A percentile compares a stretch with the other conserved stretches of the same genome.
These are phyloP conservation scores for Germaria angustata DNA, from an alignment of 2,888 invertebrate species.

Conservation along the genomic window DNA sequence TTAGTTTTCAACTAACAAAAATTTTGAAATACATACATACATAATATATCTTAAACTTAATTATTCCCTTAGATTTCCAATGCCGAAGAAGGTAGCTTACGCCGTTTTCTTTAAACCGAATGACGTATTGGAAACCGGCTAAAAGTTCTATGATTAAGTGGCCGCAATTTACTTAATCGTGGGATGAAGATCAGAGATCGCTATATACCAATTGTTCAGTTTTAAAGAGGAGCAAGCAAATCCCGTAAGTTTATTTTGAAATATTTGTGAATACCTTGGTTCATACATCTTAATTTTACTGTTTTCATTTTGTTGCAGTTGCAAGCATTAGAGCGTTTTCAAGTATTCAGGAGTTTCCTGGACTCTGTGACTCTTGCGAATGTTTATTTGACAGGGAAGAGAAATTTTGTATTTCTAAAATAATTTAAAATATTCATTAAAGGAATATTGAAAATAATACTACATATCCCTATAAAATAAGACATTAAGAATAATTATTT, in stretches of 20 bases:
- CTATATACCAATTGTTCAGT: not conserved
- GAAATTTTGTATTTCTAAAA: too few species aligned
- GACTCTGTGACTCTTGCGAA: not conserved
- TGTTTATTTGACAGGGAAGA: too few species aligned
- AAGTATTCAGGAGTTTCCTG: not conserved
- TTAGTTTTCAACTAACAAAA: too few species aligned
- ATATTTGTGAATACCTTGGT: not conserved
- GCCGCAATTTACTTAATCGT: not conserved
- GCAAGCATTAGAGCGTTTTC: not conserved
- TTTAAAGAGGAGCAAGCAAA: not conserved
- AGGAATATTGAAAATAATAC: too few species aligned
- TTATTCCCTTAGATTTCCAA: not conserved
- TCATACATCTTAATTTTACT: not conserved
- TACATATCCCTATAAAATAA: too few species aligned
- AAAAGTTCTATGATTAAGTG: not conserved
- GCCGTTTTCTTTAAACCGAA: not conserved
- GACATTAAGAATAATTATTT: too few species aligned
- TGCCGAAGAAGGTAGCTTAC: not conserved
- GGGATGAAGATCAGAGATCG: not conserved
- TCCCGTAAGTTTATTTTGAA: not conserved
- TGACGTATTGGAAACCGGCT: not conserved
- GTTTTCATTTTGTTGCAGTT: not conserved
- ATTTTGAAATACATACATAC: too few species aligned
- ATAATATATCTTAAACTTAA: too few species aligned
- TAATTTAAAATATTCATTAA: too few species aligned